Percentiles rank a stretch among this genome's conserved stretches.
Conservation (phyloP, 1,140 invertebrate species). For the Drosophila kikkawai region DNA sequence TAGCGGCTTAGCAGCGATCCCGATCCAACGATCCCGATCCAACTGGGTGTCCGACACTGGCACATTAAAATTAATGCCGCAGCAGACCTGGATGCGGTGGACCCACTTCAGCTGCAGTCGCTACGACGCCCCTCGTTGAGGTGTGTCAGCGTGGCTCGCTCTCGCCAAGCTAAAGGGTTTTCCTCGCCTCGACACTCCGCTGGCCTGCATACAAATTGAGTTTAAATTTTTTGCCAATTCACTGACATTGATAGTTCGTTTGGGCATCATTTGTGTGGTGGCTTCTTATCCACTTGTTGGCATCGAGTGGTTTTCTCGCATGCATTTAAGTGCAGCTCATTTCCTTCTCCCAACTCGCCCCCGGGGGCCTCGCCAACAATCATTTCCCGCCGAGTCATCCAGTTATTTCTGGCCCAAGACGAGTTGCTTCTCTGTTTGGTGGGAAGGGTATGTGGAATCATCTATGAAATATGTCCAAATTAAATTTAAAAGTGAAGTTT, state of each 20-base stretch:
- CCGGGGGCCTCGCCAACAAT: conserved; percentile 50
- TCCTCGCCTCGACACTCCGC: conserved; percentile 52
- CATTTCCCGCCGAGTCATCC: conserved; percentile 63
- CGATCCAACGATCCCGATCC: conserved; percentile 46
- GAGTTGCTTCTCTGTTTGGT: conserved; percentile 7
- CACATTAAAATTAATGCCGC: conserved; percentile 66
- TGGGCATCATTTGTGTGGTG: conserved; percentile 84
- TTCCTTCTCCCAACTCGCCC: conserved; percentile 71
- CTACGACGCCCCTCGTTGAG: conserved; percentile 49
- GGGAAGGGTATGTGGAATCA: conserved; percentile 8
- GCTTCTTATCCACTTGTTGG: conserved; percentile 84
- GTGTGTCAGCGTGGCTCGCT: conserved; percentile 64
- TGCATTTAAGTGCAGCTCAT: conserved; percentile 83
- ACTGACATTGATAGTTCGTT: conserved; percentile 85
- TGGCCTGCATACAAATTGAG: conserved; percentile 84
- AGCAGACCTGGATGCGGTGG: conserved; percentile 60
- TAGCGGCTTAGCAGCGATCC: conserved; percentile 62
- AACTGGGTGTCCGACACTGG: conserved; percentile 64
- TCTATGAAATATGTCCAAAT: background rate
- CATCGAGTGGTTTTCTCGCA: conserved; percentile 84
- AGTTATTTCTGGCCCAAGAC: conserved; percentile 74
- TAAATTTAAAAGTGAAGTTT: background rate
- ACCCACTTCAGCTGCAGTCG: conserved; percentile 65
- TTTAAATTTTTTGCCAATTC: conserved; percentile 84
- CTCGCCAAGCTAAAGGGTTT: conserved; percentile 71